Base-by-base conservation (phyloP, 2,113 vertebrate species). In the Chloropsis hardwickii region DNA sequence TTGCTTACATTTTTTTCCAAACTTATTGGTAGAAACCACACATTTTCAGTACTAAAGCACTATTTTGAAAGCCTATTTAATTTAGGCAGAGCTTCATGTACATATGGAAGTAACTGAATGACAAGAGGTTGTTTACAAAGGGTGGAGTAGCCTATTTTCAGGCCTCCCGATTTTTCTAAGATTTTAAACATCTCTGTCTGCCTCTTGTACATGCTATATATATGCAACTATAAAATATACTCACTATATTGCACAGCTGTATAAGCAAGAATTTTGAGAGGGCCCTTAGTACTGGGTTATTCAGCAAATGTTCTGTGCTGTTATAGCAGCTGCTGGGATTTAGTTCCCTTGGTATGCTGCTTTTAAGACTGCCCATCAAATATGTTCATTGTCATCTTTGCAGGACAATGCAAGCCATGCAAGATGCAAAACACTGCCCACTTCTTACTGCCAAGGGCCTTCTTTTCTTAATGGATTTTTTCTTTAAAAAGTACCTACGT, bases 251-350 rank as follows among this genome's bases (percentile, higher is more conserved):
- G 67, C 40, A 86, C 86, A 94, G 94, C 94, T 96, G 93, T 94
- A 96, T 81, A 96, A 96, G 93, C 95, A 96, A 83, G 79, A 92
- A 86, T 94, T 88, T 95, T 91, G 53, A 86, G 92, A 94, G 44
- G 39, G 54, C 79, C 65, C 57, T 95, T 90, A 67, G 64, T 90
- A 70, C 64, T 57, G 86, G 62, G 73, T 79, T 88, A 91, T 79
- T 78, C 87, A 86, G 81, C 93, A 97, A 92, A 86, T 91, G 84
- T 47, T 90, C 39, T 61, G 58, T 16, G 28, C 94, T 56, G 24
- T 93, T 96, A 80, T 1, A 94, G 95, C 96, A 97, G 95, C 97
- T 97, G 97, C 94, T 87, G 83, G 94, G 95, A 94, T 97, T 98
- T 97, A 90, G 76, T 95, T 39, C 56, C 93, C 69, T 65, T 84